A percentile compares a stretch with the other conserved stretches of the same genome.
These are phyloP conservation scores for Echinarachnius parma DNA, from an alignment of 53 echinoderm and acorn worm genomes.

Conservation along the genomic window DNA sequence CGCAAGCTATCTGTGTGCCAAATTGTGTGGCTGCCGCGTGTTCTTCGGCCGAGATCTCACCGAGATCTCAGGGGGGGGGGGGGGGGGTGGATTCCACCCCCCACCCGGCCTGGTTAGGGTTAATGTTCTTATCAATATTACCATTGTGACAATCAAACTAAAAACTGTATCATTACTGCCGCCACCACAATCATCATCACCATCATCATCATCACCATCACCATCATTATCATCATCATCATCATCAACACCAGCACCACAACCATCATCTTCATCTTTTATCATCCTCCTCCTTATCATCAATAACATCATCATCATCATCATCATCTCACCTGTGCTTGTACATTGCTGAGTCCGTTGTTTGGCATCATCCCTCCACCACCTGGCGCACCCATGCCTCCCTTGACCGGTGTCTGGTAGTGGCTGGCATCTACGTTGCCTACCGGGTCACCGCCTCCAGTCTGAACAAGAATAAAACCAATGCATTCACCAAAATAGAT, in stretches of 20 bases:
- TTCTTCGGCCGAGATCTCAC: too few relatives aligned
- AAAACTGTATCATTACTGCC: not conserved
- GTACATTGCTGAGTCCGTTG: constrained; percentile 78
- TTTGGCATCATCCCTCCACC: constrained; percentile 33
- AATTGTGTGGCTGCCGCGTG: too few relatives aligned
- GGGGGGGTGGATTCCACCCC: too few relatives aligned
- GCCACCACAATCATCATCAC: not conserved
- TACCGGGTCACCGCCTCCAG: constrained; percentile 13
- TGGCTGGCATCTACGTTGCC: constrained; percentile 36
- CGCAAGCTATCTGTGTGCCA: too few relatives aligned
- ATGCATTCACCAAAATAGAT: not conserved
- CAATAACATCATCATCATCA: not conserved
- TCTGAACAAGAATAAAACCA: constrained; percentile 6
- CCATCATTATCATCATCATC: not conserved
- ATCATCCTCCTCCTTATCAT: not conserved
- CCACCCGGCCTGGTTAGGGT: too few relatives aligned
- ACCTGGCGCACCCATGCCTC: constrained; percentile 29
- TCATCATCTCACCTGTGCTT: constrained; percentile 65
- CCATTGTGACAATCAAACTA: not conserved
- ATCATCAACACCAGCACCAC: not conserved
- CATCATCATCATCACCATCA: constrained; percentile 5
- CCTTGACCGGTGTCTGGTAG: constrained; percentile 65
- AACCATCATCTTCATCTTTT: not conserved
- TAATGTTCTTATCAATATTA: not conserved
- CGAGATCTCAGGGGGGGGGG: too few relatives aligned